Evolutionary conservation across 2,797 vertebrate species (phyloP), one percentile per base, ranked within the genome.

Genomic region (Triplophysa yarkandensis): DNA sequence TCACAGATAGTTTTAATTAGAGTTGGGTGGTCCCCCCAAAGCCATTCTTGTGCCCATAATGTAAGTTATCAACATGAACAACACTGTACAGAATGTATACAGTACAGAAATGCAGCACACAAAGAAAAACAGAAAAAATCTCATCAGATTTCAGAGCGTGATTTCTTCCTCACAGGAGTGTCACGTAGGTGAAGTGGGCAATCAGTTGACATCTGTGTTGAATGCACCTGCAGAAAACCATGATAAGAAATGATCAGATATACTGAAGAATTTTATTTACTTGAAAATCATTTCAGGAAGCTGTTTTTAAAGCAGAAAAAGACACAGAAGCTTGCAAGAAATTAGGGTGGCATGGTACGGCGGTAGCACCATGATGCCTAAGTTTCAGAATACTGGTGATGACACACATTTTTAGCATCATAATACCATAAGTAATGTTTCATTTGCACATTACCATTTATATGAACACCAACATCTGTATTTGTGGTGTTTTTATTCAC

Each of bases 141-240:
- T 63, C 44, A 52, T 78, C 43, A 76, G 50, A 71, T 69, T 21
- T 57, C 19, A 72, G 46, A 64, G 62, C 6, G 41, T 65, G 60
- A 73, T 79, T 67, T 69, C 50, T 65, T 73, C 41, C 61, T 72
- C 21, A 23, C 54, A 66, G 55, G 11, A 2, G 52, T 48, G 73
- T 34, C 58, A 57, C 55, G 23, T 11, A 71, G 27, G 58, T 62
- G 21, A 62, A 62, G 69, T 52, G 23, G 7, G 43, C 32, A 21
- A 39, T 19, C 32, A 52, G 25, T 72, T 63, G 44, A 41, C 32
- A 72, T 36, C 44, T 63, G 2, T 72, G 48, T 34, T 36, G 23
- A 63, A 54, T 41, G 60, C 50, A 52, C 44, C 32, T 72, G 32
- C 7, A 63, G 46, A 72, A 50, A 36, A 6, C 2, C 19, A 41